Evolutionary conservation across 2,888 invertebrate species (phyloP), one percentile per base, ranked within the genome.

Genomic region (Chirona hameri): DNA sequence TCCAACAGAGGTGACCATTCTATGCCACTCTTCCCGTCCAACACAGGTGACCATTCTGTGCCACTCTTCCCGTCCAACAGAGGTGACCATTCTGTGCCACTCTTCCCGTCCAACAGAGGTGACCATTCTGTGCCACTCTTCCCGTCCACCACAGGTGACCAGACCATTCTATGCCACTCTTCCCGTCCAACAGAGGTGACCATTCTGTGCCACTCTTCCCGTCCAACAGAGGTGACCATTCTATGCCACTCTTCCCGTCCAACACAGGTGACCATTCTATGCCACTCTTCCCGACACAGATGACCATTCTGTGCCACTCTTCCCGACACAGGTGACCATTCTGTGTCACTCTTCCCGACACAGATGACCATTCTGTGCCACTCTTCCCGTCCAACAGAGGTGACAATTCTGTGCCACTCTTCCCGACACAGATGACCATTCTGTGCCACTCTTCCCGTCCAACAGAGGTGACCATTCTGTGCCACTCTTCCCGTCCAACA

Each of bases 31-130:
- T 57, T 84, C 83, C 87, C 86, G 15, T 18, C 15, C 27, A 10
- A 69, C 86, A 91, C 93, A 94, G 87, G 92, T 94, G 81, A 95
- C n/a, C n/a, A n/a, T n/a, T n/a, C n/a, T n/a, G n/a, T n/a, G n/a
- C n/a, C n/a, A n/a, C n/a, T 39, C 39, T 39, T 39, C 39, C 39
- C n/a, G n/a, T n/a, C n/a, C 39, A 39, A 39, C 39, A 39, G 2
- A 2, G 39, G 39, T 39, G 39, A 39, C 39, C 39, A 39, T 39
- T 21, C 81, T 29, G 39, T 72, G 5, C 46, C 15, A 82, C 82
- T 55, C 83, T 57, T 84, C 83, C 87, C 86, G 15, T 18, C 15
- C 27, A 10, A 69, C 86, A 91, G 93, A 94, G 87, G 92, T 94
- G 81, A 95, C n/a, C n/a, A n/a, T n/a, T n/a, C n/a, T n/a, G n/a